A percentile compares a stretch with the other conserved stretches of the same genome.
Conservation (phyloP, 1,140 invertebrate genomes). For the Melanaphis sacchari region DNA sequence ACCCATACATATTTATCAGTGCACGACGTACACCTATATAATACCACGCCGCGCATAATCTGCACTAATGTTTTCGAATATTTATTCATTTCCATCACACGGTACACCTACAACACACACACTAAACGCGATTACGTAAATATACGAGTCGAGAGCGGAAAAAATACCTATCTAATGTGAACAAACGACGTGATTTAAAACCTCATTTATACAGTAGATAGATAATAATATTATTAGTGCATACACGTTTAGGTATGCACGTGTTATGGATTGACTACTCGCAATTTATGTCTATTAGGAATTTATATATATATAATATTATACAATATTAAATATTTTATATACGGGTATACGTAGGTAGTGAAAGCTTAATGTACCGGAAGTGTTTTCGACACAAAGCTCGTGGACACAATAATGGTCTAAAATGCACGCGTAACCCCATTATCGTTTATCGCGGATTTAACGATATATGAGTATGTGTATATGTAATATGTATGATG, state of each 20-base stretch:
- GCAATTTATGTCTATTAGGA: background rate
- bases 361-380: slow-evolving; percentile 21
- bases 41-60: background rate
- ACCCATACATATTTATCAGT: background rate
- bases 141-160: background rate
- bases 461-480: background rate
- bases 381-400: slow-evolving; percentile 40
- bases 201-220: background rate
- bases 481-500: background rate
- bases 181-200: background rate
- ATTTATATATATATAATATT: background rate
- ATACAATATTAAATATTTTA: no score
- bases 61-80: background rate
- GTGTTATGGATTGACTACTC: background rate
- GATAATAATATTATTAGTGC: background rate
- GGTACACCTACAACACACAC: no score
- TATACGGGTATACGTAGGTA: background rate
- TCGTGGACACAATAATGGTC: slow-evolving; percentile 24
- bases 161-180: background rate
- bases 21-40: background rate
- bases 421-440: slow-evolving; percentile 27
- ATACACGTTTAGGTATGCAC: background rate
- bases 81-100: background rate
- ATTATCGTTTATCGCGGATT: slow-evolving; percentile 50
- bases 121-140: background rate